phyloP scores from a whole-genome alignment of 2,113 vertebrate species.

The Eurypyga helias region DNA sequence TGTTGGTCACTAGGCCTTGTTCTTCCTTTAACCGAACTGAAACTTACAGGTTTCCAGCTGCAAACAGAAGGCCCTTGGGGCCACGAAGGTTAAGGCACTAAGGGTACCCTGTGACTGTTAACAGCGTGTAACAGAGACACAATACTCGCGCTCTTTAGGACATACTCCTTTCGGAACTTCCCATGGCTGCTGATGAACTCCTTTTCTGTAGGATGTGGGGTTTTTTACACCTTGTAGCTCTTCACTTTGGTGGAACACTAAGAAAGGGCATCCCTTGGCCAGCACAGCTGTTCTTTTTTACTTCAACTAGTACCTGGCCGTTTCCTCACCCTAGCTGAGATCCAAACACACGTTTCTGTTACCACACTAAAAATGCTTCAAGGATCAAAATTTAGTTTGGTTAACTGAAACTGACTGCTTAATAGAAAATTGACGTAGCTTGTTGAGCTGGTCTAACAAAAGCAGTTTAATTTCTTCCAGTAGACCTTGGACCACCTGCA shows the following conservation, averaged over 20 bases:
- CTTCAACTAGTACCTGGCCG: background rate
- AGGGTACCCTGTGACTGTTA: background rate
- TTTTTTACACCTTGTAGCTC: background rate
- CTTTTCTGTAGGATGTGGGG: background rate
- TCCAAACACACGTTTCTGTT: background rate
- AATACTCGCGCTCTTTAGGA: background rate
- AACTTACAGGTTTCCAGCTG: background rate
- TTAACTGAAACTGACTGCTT: background rate
- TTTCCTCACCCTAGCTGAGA: background rate
- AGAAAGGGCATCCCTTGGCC: background rate
- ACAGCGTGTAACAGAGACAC: background rate
- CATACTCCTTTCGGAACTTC: background rate
- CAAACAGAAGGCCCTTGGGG: background rate
- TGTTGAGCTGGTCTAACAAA: background rate
- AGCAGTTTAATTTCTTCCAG: background rate
- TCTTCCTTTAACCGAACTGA: background rate
- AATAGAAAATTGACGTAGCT: background rate
- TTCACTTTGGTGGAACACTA: background rate
- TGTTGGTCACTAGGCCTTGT: background rate
- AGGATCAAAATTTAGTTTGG: background rate
- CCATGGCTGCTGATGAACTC: background rate
- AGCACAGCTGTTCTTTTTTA: background rate
- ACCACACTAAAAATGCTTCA: background rate
- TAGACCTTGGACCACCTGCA: background rate
- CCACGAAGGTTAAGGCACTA: background rate